Evolutionary conservation across 2,113 vertebrate species (phyloP), one percentile per base, ranked within the genome.

Genomic region (Diglossa brunneiventris): DNA sequence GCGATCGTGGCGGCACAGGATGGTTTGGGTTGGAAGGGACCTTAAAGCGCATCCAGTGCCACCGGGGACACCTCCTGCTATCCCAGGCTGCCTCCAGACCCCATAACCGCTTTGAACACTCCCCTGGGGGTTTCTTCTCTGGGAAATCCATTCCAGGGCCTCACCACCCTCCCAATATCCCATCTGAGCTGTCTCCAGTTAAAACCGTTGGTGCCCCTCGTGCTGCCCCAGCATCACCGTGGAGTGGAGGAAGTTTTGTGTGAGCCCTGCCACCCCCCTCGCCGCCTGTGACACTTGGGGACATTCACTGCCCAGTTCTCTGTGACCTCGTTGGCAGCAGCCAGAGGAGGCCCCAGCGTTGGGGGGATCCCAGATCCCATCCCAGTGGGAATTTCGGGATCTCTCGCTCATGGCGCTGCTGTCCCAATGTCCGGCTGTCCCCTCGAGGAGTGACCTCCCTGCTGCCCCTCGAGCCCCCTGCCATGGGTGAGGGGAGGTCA

Each of bases 121-220:
- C 8, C 12, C 9, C 23, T 15, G 76, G 55, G 37, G 8, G 18
- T 12, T 6, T 55, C 33, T 59, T 4, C 15, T 42, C 27, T 20
- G 59, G n/a, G 22, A 8, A 33, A 7, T 31, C 52, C 56, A 13
- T 62, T 5, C 33, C 55, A 9, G 35, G 17, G 17, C 15, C 31
- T 33, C 26, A 1, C n/a, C 41, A 7, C 4, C n/a, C n/a, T n/a
- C n/a, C n/a, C 11, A 8, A 2, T 1, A 1, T 33, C 67, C 50
- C 17, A 1, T 3, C 50, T 3, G 28, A 27, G 1, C 35, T 26
- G 26, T 20, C 4, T 37, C 14, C 3, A 3, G 21, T 15, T 3
- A 4, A 9, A 64, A 2, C 30, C 17, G 2, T 6, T 33, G 4
- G 4, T 6, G 2, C 19, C 55, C 47, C 55, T 39, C 20, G 49